Base-by-base conservation (phyloP, 1,140 invertebrate genomes). In the Macrobrachium nipponense region DNA sequence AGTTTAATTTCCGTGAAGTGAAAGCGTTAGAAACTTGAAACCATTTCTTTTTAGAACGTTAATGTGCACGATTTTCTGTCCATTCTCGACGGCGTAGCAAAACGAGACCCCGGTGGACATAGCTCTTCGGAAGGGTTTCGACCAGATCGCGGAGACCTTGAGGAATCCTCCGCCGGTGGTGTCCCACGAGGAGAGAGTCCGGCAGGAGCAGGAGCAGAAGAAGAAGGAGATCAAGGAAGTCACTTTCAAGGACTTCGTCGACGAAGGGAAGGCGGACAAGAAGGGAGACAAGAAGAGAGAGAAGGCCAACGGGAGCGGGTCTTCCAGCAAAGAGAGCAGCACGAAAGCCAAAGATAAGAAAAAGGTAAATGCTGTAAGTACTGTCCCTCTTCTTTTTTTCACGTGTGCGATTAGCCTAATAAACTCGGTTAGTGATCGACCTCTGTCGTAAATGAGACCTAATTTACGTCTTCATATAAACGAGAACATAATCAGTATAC, bases 81-180 rank as follows among this genome's bases (percentile, higher is more conserved):
- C 27, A 36, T 36, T 36, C 27, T 51, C 51, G 51, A 12, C 7
- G 8, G 51, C 12, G 51, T 88, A 94, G 91, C 97, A 99, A 93
- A 94, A 94, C 23, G 98, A 99, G 91, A 97, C 96, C 0, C 95
- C 97, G 0, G 93, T 95, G 89, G 97, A 98, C 90, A 98, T 99
- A 87, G 96, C 97, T 0, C 92, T 94, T 10, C 93, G 97, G 59
- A 99, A 99, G 91, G 95, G 95, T 86, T 93, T 96, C 51, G 91
- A 93, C 10, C 96, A 98, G 90, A 96, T 98, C 61, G 93, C 97
- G 59, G 93, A 93, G 87, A 95, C 97, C 76, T 92, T 97, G 11
- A 94, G 94, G 87, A 94, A 93, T 58, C 91, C 94, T 90, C 93
- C 92, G 61, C 91, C 92, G 76, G 93, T 92, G 87, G 89, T 89